Evolutionary conservation across 2,797 vertebrate genomes (phyloP).

Genomic region (Stomatorhinus walkeri): DNA sequence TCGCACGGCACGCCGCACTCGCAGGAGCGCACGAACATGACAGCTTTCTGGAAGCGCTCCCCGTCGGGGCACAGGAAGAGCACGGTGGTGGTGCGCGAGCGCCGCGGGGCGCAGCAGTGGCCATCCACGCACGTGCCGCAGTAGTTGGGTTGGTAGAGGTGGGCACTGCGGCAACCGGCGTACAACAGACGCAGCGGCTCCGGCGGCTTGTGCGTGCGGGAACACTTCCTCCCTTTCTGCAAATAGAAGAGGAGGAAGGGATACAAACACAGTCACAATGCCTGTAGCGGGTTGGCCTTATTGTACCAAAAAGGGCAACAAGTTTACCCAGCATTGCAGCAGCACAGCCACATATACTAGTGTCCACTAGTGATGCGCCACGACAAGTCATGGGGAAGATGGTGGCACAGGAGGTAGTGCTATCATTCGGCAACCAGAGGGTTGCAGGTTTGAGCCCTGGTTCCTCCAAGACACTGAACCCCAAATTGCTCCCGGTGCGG

Average conservation of each 20-base stretch:
- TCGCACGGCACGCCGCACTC: slow-evolving; percentile 63
- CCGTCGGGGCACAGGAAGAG: slow-evolving; percentile 60
- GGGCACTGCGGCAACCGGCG: slow-evolving; percentile 62
- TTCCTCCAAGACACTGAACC: no score
- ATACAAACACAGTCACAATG: neutral
- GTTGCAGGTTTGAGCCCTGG: no score
- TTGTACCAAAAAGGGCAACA: neutral
- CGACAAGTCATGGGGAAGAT: neutral
- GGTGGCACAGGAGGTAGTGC: no score
- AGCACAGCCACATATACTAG: neutral
- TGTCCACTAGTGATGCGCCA: neutral
- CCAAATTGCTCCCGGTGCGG: no score
- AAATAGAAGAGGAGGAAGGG: neutral
- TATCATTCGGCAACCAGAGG: no score
- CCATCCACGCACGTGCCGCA: slow-evolving; percentile 66
- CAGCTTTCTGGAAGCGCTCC: slow-evolving; percentile 53
- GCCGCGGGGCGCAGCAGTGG: slow-evolving; percentile 64
- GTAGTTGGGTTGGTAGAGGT: slow-evolving; percentile 65
- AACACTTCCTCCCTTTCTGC: slow-evolving; percentile 70
- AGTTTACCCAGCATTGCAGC: neutral
- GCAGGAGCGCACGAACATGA: slow-evolving; percentile 74
- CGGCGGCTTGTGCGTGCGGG: slow-evolving; percentile 64
- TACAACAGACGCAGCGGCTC: slow-evolving; percentile 65
- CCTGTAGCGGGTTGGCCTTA: neutral
- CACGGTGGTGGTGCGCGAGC: slow-evolving; percentile 57